phyloP scores from a whole-genome alignment of 2,113 vertebrate genomes.

The Mesoclemmys tuberculata region DNA sequence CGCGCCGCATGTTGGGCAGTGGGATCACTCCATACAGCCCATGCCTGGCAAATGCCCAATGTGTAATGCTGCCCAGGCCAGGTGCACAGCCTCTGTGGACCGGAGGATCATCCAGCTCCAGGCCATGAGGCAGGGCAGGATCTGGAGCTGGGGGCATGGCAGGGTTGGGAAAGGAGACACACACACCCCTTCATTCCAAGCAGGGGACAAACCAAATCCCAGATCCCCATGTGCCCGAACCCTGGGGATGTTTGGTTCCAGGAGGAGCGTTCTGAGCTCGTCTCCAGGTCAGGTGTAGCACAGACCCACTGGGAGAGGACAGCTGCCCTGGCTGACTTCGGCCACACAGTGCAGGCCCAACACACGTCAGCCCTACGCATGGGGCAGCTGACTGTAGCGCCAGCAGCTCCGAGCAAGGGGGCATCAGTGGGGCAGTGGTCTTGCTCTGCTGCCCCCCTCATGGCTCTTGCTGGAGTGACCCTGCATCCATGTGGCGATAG shows the following conservation, averaged over 20 bases:
- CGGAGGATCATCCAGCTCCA: not conserved
- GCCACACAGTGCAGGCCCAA: not conserved
- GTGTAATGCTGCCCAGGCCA: not conserved
- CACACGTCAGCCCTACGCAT: not conserved
- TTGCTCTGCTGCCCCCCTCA: not conserved
- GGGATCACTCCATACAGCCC: no score
- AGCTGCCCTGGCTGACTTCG: not conserved
- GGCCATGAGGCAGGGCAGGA: not conserved
- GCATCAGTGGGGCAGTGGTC: no score
- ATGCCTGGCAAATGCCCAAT: not conserved
- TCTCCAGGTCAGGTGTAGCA: not conserved
- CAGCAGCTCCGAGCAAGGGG: no score
- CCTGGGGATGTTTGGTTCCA: not conserved
- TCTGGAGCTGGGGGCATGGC: not conserved
- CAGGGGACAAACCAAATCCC: not conserved
- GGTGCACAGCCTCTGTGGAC: not conserved
- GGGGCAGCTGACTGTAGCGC: not conserved
- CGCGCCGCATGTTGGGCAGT: not conserved
- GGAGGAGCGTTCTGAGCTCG: not conserved
- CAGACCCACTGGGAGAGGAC: not conserved
- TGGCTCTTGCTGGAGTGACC: not conserved
- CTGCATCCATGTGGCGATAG: not conserved
- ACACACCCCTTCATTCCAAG: not conserved
- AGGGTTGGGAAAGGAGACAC: not conserved
- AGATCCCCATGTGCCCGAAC: not conserved